Conservation (phyloP, 2,797 vertebrate species). For the Halcyon leucocephala region DNA sequence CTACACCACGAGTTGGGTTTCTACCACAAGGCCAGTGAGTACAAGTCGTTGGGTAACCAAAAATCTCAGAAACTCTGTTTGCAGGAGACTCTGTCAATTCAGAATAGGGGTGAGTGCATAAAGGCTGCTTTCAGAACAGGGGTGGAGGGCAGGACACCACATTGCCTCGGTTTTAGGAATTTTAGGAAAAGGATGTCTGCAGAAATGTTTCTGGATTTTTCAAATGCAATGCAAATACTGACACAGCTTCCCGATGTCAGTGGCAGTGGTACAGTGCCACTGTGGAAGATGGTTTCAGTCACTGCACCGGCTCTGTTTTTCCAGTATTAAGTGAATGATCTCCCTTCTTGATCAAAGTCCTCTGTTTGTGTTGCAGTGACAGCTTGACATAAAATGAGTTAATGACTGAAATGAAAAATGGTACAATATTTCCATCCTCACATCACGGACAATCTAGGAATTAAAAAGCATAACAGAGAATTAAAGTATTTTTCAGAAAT, state of each 20-base stretch:
- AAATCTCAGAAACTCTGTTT: neutral
- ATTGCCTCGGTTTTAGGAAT: neutral
- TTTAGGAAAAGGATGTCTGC: neutral
- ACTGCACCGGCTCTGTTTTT: neutral
- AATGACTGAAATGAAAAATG: neutral
- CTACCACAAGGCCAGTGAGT: neutral
- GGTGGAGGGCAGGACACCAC: neutral
- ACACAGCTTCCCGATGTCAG: rapidly evolving
- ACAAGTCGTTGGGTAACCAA: neutral
- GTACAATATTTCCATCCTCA: neutral
- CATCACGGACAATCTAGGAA: neutral
- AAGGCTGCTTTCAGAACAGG: neutral
- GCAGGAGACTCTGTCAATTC: neutral
- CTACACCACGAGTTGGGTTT: too few relatives aligned
- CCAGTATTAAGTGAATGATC: neutral
- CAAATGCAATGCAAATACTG: neutral
- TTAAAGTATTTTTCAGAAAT: neutral
- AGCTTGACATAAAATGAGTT: neutral
- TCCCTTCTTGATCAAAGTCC: neutral
- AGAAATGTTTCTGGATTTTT: neutral
- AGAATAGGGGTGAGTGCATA: neutral
- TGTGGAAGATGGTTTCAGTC: neutral
- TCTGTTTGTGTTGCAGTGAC: neutral
- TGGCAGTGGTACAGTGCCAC: neutral
- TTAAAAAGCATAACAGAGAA: neutral